Evolutionary conservation across 2,888 invertebrate species (phyloP), one percentile per base, ranked within the genome.

Genomic region (Ornithoptera alexandrae): DNA sequence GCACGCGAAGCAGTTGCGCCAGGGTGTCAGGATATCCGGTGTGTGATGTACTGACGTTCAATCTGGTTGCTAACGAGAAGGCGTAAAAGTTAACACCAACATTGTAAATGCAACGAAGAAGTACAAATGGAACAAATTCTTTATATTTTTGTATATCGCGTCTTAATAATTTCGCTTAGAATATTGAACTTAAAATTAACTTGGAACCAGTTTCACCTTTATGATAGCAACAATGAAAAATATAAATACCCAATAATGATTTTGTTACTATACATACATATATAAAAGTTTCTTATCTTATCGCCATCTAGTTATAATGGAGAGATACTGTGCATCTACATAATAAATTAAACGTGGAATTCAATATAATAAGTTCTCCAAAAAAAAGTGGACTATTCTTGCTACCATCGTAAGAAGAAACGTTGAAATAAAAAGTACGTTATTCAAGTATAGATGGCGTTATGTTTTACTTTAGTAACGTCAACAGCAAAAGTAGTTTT

Each of bases 1-100:
- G 30, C 61, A 20, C 56, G 69, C 69, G 24, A 62, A 20, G 65
- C 66, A 30, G 69, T 66, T 46, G 58, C 42, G 50, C 69, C 65
- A 50, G 62, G 57, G 62, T 7, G 53, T n/a, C 62, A 65, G 69
- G 69, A 70, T 66, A 62, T 70, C 69, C 57, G 63, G 50, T 64
- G 63, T 62, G 3, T 18, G 24, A 58, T 30, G 30, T 10, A 63
- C 58, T 36, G 18, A 15, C 20, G 59, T 68, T 59, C 68, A 39
- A 50, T 64, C 50, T 36, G 39, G 56, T 56, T 15, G 42, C 59
- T 42, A 22, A 20, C n/a, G 56, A 20, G 42, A 42, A 36, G 24
- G 59, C 59, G 65, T 30, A 50, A 58, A 59, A 30, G 58, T 57
- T 18, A n/a, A 64, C 46, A 50, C 53, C 24, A 17, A 50, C 17